Evolutionary conservation across 2,113 vertebrate species (phyloP).

Genomic region (Centrocercus urophasianus): DNA sequence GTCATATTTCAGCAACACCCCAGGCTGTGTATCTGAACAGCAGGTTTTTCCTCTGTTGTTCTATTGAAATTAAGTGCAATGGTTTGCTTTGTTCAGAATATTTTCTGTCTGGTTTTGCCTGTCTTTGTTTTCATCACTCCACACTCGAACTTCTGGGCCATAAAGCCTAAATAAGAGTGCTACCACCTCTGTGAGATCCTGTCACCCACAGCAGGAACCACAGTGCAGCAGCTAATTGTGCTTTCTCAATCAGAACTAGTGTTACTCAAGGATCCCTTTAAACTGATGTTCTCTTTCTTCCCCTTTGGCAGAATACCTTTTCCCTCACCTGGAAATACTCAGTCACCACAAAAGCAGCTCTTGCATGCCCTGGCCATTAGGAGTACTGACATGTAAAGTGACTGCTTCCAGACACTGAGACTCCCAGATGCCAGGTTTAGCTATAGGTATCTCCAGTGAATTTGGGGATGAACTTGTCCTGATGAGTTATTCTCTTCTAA

Average conservation of each 20-base stretch:
- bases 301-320: not conserved
- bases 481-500: not conserved
- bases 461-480: not conserved
- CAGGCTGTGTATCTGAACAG: not conserved
- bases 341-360: not conserved
- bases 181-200: not conserved
- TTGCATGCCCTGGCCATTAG: not conserved
- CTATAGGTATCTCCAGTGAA: not conserved
- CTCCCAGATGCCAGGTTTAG: not conserved
- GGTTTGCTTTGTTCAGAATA: not conserved
- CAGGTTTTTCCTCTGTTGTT: slow-evolving; percentile 25
- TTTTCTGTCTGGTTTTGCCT: not conserved
- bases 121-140: not conserved
- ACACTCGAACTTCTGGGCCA: not conserved
- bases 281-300: not conserved
- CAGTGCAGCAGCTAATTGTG: not conserved
- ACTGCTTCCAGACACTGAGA: not conserved
- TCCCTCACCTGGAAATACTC: not conserved
- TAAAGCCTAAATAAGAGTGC: not conserved
- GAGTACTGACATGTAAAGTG: not conserved
- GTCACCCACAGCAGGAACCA: not conserved
- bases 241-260: not conserved
- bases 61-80: not conserved
- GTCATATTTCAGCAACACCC: not conserved
- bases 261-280: not conserved